Conservation (phyloP, 1,140 invertebrate species). For the Drosophila watanabei region DNA sequence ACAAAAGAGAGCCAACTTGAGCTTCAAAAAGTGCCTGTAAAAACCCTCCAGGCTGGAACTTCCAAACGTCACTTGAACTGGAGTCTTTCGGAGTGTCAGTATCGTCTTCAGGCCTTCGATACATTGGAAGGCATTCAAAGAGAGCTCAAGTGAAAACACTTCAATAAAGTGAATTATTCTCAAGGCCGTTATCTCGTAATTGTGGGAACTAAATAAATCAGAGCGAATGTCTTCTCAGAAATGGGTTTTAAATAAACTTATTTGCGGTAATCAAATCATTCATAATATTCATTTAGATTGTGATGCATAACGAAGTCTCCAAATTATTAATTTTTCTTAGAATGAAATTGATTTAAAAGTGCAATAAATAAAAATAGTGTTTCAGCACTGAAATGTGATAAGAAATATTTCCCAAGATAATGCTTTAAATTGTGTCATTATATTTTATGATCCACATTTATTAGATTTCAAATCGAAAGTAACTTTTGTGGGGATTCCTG, state of each 20-base stretch:
- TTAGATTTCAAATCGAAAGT: neutral
- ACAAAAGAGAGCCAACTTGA: conserved; percentile 16
- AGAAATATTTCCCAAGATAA: neutral
- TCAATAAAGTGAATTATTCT: neutral
- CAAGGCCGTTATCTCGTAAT: conserved; percentile 22
- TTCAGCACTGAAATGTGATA: neutral
- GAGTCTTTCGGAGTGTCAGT: conserved; percentile 14
- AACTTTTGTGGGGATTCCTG: neutral
- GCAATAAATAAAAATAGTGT: no score
- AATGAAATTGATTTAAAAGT: neutral
- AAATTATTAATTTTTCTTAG: neutral
- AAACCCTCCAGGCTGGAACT: conserved; percentile 30
- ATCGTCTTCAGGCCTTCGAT: conserved; percentile 17
- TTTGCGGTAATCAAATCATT: neutral
- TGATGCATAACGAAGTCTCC: no score
- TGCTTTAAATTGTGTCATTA: no score
- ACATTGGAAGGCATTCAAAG: neutral
- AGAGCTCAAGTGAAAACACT: conserved; percentile 5
- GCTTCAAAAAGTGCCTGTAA: conserved; percentile 28
- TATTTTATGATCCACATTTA: neutral
- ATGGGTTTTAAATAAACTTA: neutral
- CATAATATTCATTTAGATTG: neutral
- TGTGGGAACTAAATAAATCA: conserved; percentile 9
- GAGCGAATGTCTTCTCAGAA: neutral
- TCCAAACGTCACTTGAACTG: conserved; percentile 39